Evolutionary conservation across 1,140 invertebrate genomes (phyloP), one percentile per base, ranked within the genome.

Genomic region (Sycobia sp.): DNA sequence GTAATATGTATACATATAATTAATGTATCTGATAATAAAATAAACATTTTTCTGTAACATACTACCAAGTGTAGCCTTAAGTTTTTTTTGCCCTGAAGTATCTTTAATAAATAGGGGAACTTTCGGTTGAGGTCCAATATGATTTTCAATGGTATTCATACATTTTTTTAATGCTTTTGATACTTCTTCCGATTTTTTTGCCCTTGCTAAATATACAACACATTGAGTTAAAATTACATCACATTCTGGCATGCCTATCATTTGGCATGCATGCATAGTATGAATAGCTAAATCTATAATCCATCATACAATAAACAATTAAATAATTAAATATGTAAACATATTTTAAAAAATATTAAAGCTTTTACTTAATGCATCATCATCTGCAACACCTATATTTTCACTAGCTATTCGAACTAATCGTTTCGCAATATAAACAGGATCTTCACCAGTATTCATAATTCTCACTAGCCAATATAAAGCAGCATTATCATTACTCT

Each of bases 401-500:
- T 93, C 91, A 73, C 86, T 86, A 2, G 91, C 89, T 59, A 87
- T 84, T 67, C 88, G 81, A 1, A 93, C 84, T 38, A 94, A 76
- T 61, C 91, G 76, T 22, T 91, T 80, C 2, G 91, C 91, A 56
- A 94, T 86, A 72, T 86, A 92, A 9, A 90, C 72, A 1, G 91
- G 91, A 78, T 92, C 90, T 81, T 93, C 91, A 27, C 91, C 91
- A 11, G 86, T 87, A 67, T 88, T 83, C 57, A 94, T 76, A 84
- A 93, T 93, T 59, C 92, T 81, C 13, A 89, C 86, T 14, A 90
- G 81, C 91, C 91, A 94, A 76, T 94, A 93, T 23, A 94, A 72
- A 10, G 91, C 84, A 32, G 91, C 91, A 81, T 90, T 91, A 32
- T 86, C 86, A 74, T 92, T 88, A 29, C 88, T 87, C 1, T 88